These are phyloP conservation scores for Drosophila lutescens DNA, from an alignment of 2,888 invertebrate species.

Conservation along the genomic window DNA sequence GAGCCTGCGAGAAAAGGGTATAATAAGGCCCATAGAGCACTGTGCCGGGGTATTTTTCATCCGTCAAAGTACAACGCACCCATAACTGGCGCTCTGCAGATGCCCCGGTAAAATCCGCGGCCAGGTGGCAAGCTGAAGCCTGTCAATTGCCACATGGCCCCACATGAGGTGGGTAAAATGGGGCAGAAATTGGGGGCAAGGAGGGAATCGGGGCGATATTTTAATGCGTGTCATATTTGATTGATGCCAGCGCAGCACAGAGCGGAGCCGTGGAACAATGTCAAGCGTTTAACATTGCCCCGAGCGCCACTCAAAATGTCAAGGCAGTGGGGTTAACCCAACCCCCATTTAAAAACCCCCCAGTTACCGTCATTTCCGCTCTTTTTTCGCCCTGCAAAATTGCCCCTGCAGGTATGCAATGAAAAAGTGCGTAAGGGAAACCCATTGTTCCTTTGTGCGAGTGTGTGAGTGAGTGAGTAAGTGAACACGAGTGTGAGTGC, in stretches of 20 bases:
- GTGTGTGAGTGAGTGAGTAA: constrained; percentile 10
- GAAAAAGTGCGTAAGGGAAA: constrained; percentile 57
- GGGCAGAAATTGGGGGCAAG: neutral
- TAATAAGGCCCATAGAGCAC: constrained; percentile 19
- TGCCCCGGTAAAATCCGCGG: constrained; percentile 25
- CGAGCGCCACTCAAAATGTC: constrained; percentile 56
- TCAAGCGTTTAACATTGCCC: constrained; percentile 72
- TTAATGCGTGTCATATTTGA: constrained; percentile 80
- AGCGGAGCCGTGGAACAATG: constrained; percentile 61
- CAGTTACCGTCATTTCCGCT: constrained; percentile 20
- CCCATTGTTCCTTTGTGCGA: constrained; percentile 21
- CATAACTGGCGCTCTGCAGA: constrained; percentile 29
- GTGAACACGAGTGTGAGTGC: constrained; percentile 35
- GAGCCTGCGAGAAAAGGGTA: constrained; percentile 2
- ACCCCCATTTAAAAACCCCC: constrained; percentile 1
- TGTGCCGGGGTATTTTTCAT: constrained; percentile 34
- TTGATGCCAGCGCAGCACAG: constrained; percentile 58
- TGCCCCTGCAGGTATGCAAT: constrained; percentile 75
- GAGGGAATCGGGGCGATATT: constrained; percentile 57
- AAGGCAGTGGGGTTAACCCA: constrained; percentile 16
- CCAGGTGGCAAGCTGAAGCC: constrained; percentile 37
- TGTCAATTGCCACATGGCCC: constrained; percentile 56
- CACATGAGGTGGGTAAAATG: constrained; percentile 30
- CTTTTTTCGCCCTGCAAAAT: constrained; percentile 27
- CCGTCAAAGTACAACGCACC: constrained; percentile 21